Evolutionary conservation across 2,888 invertebrate genomes (phyloP).

Genomic region (Dicyrtomina minuta): DNA sequence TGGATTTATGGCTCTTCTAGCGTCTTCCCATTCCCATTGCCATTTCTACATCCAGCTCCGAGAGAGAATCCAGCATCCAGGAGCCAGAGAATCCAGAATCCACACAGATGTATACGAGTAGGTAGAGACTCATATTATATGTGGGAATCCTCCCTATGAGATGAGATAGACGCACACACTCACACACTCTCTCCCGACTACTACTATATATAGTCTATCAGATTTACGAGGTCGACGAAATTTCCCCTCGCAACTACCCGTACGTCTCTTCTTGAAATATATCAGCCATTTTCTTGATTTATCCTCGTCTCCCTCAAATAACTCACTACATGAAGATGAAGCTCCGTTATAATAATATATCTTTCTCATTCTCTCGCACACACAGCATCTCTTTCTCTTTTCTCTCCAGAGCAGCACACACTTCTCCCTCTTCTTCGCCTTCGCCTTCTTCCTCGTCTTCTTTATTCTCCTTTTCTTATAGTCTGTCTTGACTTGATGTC

Average conservation of each 20-base stretch:
- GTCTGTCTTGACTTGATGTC: background rate
- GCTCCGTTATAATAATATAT: conserved; percentile 26
- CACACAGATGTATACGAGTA: too few species aligned
- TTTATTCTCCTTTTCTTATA: too few species aligned
- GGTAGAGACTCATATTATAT: too few species aligned
- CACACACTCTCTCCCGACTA: too few species aligned
- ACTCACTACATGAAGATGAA: conserved; percentile 36
- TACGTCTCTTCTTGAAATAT: conserved; percentile 31
- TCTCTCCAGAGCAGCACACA: too few species aligned
- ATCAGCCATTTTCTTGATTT: conserved; percentile 36
- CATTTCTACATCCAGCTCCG: too few species aligned
- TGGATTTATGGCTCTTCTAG: too few species aligned
- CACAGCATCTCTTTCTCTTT: background rate
- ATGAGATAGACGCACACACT: background rate
- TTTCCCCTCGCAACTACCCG: conserved; percentile 27
- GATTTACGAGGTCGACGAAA: conserved; percentile 38
- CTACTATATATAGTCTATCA: conserved; percentile 31
- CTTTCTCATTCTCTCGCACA: conserved; percentile 16
- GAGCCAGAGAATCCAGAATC: too few species aligned
- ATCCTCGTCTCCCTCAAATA: conserved; percentile 30
- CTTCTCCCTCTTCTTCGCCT: background rate
- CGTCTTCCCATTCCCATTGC: too few species aligned
- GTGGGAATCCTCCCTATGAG: background rate
- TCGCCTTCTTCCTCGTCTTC: background rate
- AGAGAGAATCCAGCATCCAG: too few species aligned